Base-by-base conservation (phyloP, 2,888 invertebrate species). In the Athalia cordata region DNA sequence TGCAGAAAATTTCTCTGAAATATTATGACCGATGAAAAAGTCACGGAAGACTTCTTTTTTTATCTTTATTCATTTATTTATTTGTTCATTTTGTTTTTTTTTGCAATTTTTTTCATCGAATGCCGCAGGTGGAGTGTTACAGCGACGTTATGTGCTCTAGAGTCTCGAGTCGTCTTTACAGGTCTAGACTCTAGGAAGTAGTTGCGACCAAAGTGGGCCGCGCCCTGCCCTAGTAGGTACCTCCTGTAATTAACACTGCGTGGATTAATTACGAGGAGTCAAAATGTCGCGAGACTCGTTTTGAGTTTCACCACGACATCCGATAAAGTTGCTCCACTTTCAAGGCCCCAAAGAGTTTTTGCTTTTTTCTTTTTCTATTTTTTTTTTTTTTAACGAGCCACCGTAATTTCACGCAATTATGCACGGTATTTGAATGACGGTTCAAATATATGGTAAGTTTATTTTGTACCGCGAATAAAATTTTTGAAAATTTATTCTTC, bases 241-340 rank as follows among this genome's bases (percentile, higher is more conserved):
- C 75, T 43, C 50, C 7, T 70, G 77, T 67, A 77, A 77, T 77
- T 68, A 77, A 77, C 68, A 70, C 68, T 59, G 9, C 7, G 7
- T 68, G 77, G 70, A 62, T 77, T 77, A 77, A 77, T 77, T 77
- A 77, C 77, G 59, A 70, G 59, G 45, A 70, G 66, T 77, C 70
- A 66, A 62, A 62, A 72, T 65, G 59, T 55, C 65, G 49, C 75
- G 75, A 50, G 74, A 59, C 82, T 82, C 80, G 78, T 50, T 77
- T 83, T 83, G 84, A 81, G 78, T 67, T 47, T 75, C 75, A 64
- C 49, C 68, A 72, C 77, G 84, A 84, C 83, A 84, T 77, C 81
- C 82, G 83, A 84, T 84, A 85, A 85, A 83, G 81, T 84, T 83
- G 85, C 81, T 85, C 85, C 80, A 85, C 84, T 86, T 86, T 85